Percentiles rank a stretch among this genome's conserved stretches.
These are phyloP conservation scores for Gandaritis pyraliata DNA, from an alignment of 2,888 invertebrate species.

Conservation along the genomic window DNA sequence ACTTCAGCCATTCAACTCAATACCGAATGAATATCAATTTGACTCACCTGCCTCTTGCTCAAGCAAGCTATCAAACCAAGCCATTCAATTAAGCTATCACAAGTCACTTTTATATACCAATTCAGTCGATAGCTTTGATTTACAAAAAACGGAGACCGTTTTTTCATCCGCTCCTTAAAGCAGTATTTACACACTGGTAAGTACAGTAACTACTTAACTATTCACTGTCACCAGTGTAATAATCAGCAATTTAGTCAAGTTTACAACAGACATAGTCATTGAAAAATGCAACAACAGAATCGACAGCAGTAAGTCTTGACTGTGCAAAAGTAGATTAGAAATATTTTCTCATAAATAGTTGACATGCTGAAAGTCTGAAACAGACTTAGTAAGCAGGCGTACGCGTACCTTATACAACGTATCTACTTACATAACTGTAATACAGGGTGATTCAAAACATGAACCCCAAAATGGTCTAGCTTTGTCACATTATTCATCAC, in stretches of 20 bases:
- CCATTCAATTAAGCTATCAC: constrained; percentile 36
- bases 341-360: constrained; percentile 11
- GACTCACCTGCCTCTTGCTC: constrained; percentile 17
- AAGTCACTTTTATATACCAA: constrained; percentile 45
- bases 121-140: constrained; percentile 36
- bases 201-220: no score
- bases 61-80: constrained; percentile 25
- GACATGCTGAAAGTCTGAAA: constrained; percentile 18
- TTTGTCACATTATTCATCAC: no score
- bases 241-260: no score
- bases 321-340: not conserved
- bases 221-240: no score
- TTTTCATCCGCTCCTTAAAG: no score
- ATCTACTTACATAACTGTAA: no score
- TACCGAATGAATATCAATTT: constrained; percentile 21
- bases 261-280: no score
- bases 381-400: constrained; percentile 34
- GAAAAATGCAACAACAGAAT: no score
- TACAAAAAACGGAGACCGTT: not conserved
- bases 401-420: not conserved
- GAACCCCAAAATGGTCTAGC: no score
- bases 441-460: no score
- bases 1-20: constrained; percentile 8
- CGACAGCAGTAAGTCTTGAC: no score
- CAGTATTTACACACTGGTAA: no score